A percentile compares a stretch with the other conserved stretches of the same genome.
phyloP scores from a whole-genome alignment of 2,113 vertebrate species.

The Rousettus leschenaultii region DNA sequence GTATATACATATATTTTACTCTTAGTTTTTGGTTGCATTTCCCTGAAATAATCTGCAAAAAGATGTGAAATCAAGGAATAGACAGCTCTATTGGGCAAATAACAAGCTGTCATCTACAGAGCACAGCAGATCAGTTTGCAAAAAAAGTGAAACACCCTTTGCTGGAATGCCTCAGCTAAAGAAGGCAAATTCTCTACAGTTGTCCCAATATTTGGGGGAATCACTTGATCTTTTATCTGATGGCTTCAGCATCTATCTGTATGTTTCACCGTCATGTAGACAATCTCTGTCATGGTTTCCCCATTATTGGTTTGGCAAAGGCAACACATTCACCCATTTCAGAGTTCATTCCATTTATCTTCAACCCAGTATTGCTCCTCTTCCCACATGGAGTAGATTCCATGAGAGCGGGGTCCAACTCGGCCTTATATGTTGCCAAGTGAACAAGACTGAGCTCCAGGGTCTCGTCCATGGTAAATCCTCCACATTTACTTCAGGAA shows the following conservation, averaged over 20 bases:
- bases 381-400: not conserved
- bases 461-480: not conserved
- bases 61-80: not conserved
- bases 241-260: not conserved
- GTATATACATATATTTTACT: not conserved
- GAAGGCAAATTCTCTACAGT: not conserved
- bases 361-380: not conserved
- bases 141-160: not conserved
- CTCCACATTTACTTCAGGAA: not conserved
- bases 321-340: not conserved
- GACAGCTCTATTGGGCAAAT: not conserved
- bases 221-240: not conserved
- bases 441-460: not conserved
- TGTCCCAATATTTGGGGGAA: not conserved
- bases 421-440: not conserved
- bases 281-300: not conserved
- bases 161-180: not conserved
- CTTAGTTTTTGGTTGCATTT: not conserved
- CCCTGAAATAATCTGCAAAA: conserved; percentile 22
- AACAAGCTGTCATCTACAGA: not conserved
- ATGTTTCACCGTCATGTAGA: not conserved
- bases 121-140: not conserved
- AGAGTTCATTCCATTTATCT: not conserved
- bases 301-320: not conserved
- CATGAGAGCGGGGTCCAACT: not conserved